Percentiles rank a stretch among this genome's conserved stretches.
These are phyloP conservation scores for Riparia riparia DNA, from an alignment of 2,113 vertebrate species.

Conservation along the genomic window DNA sequence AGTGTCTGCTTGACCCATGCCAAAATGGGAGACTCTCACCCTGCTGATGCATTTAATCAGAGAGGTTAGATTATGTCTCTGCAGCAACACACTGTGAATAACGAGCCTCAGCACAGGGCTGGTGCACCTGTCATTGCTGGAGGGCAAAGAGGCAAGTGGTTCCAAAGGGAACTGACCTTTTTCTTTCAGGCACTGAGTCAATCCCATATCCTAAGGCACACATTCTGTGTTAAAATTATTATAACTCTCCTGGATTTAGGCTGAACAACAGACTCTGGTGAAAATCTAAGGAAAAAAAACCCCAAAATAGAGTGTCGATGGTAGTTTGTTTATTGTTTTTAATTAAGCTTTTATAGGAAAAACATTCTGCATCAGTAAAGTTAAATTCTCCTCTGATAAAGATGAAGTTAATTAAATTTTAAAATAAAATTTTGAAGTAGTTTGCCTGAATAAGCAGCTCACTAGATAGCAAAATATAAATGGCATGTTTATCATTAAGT, in stretches of 20 bases:
- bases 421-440: neutral
- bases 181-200: conserved; percentile 55
- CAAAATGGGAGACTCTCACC: neutral
- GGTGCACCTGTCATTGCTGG: conserved; percentile 54
- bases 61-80: neutral
- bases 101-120: neutral
- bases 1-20: neutral
- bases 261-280: conserved; percentile 25
- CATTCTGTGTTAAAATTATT: conserved; percentile 46
- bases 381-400: neutral
- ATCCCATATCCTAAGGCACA: conserved; percentile 62
- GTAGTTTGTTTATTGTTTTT: neutral
- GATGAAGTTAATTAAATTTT: conserved; percentile 1
- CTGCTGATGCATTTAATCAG: neutral
- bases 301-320: neutral
- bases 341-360: neutral
- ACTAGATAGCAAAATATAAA: neutral
- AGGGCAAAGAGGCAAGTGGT: conserved; percentile 33
- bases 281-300: neutral
- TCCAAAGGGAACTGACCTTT: conserved; percentile 66
- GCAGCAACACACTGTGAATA: conserved; percentile 13
- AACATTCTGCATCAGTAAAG: neutral
- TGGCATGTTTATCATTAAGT: neutral
- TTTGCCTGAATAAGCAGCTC: neutral
- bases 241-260: neutral